These are phyloP conservation scores for Ia io DNA, from an alignment of 2,113 vertebrate genomes.

Conservation along the genomic window DNA sequence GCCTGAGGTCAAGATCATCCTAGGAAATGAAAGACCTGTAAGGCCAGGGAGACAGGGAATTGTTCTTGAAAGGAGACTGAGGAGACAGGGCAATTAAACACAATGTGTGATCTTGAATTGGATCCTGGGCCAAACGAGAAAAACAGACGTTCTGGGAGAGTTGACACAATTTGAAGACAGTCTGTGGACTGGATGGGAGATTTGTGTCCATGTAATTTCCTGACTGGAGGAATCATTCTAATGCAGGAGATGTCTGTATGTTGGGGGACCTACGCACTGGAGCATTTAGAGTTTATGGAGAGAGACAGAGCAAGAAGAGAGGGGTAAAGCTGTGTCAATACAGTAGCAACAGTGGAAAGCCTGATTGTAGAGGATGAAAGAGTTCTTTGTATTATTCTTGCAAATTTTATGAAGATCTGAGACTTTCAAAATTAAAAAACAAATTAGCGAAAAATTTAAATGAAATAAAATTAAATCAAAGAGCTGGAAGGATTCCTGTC, in stretches of 20 bases:
- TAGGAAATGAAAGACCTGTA: not conserved
- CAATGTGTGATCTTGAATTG: not conserved
- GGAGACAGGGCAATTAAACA: not conserved
- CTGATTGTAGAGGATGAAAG: not conserved
- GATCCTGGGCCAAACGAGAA: not conserved
- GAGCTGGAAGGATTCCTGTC: not conserved
- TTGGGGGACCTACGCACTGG: not conserved
- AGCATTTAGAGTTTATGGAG: not conserved
- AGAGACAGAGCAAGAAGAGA: not conserved
- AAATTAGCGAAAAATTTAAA: not conserved
- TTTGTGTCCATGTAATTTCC: not conserved
- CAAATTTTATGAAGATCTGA: not conserved
- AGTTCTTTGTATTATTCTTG: not conserved
- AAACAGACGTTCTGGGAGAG: not conserved
- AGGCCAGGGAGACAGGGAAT: not conserved
- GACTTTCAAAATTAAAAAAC: not conserved
- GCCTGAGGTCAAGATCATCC: too few relatives aligned
- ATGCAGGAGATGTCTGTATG: not conserved
- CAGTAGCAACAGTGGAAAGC: not conserved
- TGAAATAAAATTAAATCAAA: not conserved
- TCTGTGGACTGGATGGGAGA: not conserved
- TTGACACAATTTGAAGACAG: not conserved
- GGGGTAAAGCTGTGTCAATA: not conserved
- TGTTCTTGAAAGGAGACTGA: not conserved
- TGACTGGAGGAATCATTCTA: not conserved